Evolutionary conservation across 2,113 vertebrate genomes (phyloP).

Genomic region (Mus spicilegus): DNA sequence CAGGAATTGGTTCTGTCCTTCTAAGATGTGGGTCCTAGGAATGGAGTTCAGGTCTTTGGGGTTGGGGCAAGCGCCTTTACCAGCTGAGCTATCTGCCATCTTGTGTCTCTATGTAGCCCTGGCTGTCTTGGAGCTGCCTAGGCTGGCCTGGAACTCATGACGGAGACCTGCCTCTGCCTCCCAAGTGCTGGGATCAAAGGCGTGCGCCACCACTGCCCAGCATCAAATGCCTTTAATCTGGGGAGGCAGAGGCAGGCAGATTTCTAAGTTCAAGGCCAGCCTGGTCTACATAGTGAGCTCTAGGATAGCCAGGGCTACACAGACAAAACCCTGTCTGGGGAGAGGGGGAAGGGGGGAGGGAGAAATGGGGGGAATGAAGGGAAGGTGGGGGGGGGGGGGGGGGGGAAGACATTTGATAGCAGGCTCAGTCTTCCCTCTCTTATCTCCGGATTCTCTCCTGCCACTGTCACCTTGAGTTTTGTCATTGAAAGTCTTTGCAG

Average conservation of each 20-base stretch:
- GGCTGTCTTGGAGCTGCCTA: not conserved
- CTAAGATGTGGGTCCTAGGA: not conserved
- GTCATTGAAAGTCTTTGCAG: not conserved
- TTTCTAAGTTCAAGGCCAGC: too few relatives aligned
- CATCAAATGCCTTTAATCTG: too few relatives aligned
- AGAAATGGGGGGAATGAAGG: too few relatives aligned
- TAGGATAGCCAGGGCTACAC: too few relatives aligned
- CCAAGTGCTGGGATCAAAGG: not conserved
- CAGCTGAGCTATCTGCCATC: not conserved
- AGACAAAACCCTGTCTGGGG: too few relatives aligned
- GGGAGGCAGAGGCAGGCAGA: too few relatives aligned
- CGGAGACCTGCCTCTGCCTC: not conserved
- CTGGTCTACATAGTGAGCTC: too few relatives aligned
- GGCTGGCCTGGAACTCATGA: not conserved
- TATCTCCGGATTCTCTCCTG: not conserved
- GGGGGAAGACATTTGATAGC: not conserved
- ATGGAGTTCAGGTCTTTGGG: not conserved
- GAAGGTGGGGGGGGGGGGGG: too few relatives aligned
- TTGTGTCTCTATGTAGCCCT: not conserved
- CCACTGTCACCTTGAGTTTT: not conserved
- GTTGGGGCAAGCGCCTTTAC: not conserved
- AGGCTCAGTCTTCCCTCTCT: not conserved
- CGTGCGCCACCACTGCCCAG: too few relatives aligned
- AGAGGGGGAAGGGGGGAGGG: too few relatives aligned
- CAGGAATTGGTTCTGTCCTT: not conserved